Conservation (phyloP, 2,797 vertebrate genomes). For the Cephalopachus bancanus region DNA sequence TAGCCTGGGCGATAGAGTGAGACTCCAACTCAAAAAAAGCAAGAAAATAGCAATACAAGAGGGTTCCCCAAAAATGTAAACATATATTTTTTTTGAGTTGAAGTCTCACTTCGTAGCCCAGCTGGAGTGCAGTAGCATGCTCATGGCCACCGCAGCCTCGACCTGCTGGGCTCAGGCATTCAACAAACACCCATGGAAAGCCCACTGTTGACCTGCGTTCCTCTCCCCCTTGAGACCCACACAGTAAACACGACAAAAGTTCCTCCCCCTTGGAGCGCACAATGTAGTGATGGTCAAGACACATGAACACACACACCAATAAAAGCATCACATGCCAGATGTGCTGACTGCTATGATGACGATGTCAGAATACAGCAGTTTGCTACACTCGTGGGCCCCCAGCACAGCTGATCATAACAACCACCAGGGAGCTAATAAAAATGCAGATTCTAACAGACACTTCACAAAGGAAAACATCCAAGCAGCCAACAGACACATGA, state of each 20-base stretch:
- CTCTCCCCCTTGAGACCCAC: not conserved
- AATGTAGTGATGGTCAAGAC: not conserved
- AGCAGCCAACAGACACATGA: no score
- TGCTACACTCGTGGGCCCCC: not conserved
- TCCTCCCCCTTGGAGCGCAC: not conserved
- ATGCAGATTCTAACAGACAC: no score
- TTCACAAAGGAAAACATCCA: no score
- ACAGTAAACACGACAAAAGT: not conserved
- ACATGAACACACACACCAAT: not conserved
- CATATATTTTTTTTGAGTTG: no score
- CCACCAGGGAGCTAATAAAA: not conserved
- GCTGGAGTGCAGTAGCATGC: no score
- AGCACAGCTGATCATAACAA: slow-evolving; percentile 2
- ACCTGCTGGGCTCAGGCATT: not conserved
- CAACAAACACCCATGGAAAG: not conserved
- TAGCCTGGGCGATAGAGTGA: no score
- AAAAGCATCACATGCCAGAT: not conserved
- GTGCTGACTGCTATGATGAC: not conserved
- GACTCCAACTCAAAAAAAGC: no score
- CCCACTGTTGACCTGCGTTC: not conserved
- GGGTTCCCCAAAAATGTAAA: no score
- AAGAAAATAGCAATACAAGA: no score
- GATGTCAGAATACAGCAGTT: not conserved
- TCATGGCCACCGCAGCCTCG: no score
- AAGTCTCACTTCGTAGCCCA: no score